Percentiles rank a stretch among this genome's conserved stretches.
These are phyloP conservation scores for Desmophyllum pertusum DNA, from an alignment of 92 coral and sea anemone genomes.

Conservation along the genomic window DNA sequence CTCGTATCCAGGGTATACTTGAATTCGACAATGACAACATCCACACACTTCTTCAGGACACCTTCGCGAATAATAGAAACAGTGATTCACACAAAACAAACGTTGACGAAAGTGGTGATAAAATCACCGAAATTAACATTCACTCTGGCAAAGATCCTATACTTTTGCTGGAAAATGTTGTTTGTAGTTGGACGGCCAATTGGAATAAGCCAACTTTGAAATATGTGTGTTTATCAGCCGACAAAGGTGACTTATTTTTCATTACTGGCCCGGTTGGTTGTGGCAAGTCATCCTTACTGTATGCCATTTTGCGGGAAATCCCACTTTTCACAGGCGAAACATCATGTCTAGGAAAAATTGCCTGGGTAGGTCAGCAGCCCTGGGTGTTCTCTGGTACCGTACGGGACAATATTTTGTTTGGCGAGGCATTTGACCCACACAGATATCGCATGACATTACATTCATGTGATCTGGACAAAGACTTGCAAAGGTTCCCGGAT, in stretches of 20 bases:
- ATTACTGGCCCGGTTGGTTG: conserved; percentile 58
- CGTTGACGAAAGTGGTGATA: not conserved
- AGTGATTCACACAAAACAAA: not conserved
- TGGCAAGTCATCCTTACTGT: conserved; percentile 58
- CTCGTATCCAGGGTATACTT: conserved; percentile 51
- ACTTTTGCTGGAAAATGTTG: not conserved
- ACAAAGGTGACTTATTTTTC: conserved; percentile 27
- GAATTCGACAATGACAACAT: conserved; percentile 26
- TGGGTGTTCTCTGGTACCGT: conserved; percentile 70
- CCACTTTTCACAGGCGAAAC: conserved; percentile 25
- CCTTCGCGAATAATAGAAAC: not conserved
- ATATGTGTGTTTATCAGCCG: conserved; percentile 7
- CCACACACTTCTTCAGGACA: not conserved
- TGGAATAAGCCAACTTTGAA: conserved; percentile 7
- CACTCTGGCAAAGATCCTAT: too few species aligned
- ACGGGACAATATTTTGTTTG: conserved; percentile 66
- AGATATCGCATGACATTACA: conserved; percentile 47
- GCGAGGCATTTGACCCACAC: conserved; percentile 45
- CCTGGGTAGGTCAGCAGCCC: conserved; percentile 64
- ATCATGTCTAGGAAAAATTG: conserved; percentile 36
- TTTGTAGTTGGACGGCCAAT: conserved; percentile 24
- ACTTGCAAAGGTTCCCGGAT: conserved; percentile 56
- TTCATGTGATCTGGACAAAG: conserved; percentile 61
- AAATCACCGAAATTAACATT: not conserved
- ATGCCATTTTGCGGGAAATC: conserved; percentile 51